A percentile compares a stretch with the other conserved stretches of the same genome.
Conservation (phyloP, 2,888 invertebrate species). For the Tricholauxania praeusta region DNA sequence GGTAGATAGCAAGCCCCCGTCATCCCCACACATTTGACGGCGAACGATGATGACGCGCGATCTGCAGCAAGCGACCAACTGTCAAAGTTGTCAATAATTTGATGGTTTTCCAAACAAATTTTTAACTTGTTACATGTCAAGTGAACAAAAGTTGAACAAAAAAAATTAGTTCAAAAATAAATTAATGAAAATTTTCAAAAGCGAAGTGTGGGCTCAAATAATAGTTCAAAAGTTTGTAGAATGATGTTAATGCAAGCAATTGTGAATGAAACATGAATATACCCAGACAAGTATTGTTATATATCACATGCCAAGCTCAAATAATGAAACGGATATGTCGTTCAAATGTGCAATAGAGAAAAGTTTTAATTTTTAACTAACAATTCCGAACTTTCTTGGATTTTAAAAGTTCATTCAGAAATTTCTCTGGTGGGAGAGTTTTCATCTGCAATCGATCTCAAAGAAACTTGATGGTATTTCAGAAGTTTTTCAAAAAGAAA, state of each 20-base stretch:
- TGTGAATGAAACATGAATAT: background rate
- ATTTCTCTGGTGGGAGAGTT: too few species aligned
- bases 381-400: too few species aligned
- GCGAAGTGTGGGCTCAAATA: too few species aligned
- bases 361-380: too few species aligned
- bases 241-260: background rate
- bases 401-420: too few species aligned
- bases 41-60: slow-evolving; percentile 25
- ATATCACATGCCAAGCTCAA: background rate
- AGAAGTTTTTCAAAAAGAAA: too few species aligned
- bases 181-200: too few species aligned
- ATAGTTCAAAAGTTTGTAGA: too few species aligned
- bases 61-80: slow-evolving; percentile 20
- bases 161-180: too few species aligned
- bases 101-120: slow-evolving; percentile 27
- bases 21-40: background rate
- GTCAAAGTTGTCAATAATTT: slow-evolving; percentile 34
- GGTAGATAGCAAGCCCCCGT: background rate
- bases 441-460: too few species aligned
- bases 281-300: background rate
- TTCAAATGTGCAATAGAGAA: background rate
- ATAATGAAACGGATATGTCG: slow-evolving; percentile 6
- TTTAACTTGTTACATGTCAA: slow-evolving; percentile 26
- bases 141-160: background rate
- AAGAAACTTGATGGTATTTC: too few species aligned